These are phyloP conservation scores for Drosophila bocqueti DNA, from an alignment of 1,140 invertebrate species.

Conservation along the genomic window DNA sequence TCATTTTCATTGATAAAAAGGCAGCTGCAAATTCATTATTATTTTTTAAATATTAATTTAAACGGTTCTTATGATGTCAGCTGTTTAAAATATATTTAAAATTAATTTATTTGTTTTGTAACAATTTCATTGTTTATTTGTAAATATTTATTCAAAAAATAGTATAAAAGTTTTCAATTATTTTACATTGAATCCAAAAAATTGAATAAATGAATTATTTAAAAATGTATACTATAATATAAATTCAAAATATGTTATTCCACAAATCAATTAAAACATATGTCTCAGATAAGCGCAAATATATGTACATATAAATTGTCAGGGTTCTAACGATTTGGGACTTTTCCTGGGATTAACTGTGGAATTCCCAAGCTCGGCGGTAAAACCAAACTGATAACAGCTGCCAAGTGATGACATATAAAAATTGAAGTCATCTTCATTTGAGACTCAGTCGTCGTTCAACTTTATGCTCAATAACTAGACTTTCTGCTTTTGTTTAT, in stretches of 20 bases:
- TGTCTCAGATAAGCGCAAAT: background rate
- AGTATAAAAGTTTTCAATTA: too few relatives aligned
- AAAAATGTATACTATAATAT: too few relatives aligned
- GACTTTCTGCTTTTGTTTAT: too few relatives aligned
- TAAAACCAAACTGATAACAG: constrained; percentile 4
- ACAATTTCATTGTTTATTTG: background rate
- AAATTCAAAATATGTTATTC: background rate
- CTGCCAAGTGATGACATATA: constrained; percentile 39
- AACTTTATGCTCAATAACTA: background rate
- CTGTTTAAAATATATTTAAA: background rate
- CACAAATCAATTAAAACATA: background rate
- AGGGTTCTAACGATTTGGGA: background rate
- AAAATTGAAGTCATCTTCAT: background rate
- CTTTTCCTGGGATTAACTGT: background rate
- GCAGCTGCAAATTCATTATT: background rate
- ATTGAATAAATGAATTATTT: too few relatives aligned
- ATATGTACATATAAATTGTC: background rate
- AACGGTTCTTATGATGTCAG: background rate
- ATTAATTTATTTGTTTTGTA: too few relatives aligned
- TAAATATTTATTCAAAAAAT: background rate
- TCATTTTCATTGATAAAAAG: constrained; percentile 11
- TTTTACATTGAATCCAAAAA: too few relatives aligned
- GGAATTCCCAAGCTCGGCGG: background rate
- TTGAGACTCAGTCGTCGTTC: constrained; percentile 12
- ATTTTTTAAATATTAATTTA: background rate